Base-by-base conservation (phyloP, 2,888 invertebrate species). In the Brassicogethes aeneus region DNA sequence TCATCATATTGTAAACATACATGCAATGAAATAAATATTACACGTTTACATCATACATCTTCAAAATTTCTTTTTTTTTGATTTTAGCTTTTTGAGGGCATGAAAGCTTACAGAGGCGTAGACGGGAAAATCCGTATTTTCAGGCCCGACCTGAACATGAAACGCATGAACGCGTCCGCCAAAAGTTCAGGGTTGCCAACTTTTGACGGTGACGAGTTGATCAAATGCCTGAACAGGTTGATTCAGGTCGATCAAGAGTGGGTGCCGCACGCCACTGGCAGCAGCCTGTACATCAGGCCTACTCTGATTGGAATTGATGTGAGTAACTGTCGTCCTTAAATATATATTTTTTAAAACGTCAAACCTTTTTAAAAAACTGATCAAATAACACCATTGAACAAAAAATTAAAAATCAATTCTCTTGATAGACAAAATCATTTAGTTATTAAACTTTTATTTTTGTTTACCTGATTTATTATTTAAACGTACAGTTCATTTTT, bases 241-340 rank as follows among this genome's bases (percentile, higher is more conserved):
- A 73, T 99, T 40, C 79, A 83, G 58, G 82, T 99, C 48, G 99
- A 99, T 65, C 86, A 89, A 59, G 95, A 95, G 69, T 99, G 97
- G 97, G 94, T 99, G 5, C 99, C 99, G 3, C 85, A 91, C 65
- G 82, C 85, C 7, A 84, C 86, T 58, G 76, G 86, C 30, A 85
- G 91, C 55, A 93, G 95, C 55, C 76, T 99, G 30, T 99, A 99
- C 64, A 82, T 99, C 52, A 77, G 99, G 55, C 99, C 99, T 16
- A 94, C 96, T 7, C 71, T 95, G 39, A 96, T 99, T 60, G 97
- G 91, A 45, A 93, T 91, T 43, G 99, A 99, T 75, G 96, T 96
- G 71, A 80, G 82, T 73, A 51, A 38, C 46, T 14, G n/a, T n/a
- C n/a, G n/a, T n/a, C n/a, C n/a, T 16, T n/a, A n/a, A n/a, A n/a